Evolutionary conservation across 1,140 invertebrate species (phyloP).

Genomic region (Drosophila sp.): DNA sequence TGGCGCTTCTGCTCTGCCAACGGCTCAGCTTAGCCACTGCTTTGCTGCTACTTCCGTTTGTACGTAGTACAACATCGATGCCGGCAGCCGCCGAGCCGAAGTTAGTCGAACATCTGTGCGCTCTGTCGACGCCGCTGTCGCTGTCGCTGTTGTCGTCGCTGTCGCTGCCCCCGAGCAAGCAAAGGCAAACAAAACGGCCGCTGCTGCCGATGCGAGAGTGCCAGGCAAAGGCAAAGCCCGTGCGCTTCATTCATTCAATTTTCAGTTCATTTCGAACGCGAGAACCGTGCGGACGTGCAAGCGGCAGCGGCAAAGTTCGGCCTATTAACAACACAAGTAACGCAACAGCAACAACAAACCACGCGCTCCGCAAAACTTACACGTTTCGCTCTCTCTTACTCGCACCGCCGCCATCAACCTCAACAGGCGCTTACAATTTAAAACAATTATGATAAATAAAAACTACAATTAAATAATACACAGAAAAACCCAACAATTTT

Average conservation of each 20-base stretch:
- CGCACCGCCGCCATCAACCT: constrained; percentile 31
- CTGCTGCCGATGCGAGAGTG: constrained; percentile 26
- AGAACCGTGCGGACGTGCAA: constrained; percentile 74
- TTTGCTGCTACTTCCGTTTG: constrained; percentile 53
- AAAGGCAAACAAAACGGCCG: constrained; percentile 40
- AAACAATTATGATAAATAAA: constrained; percentile 4
- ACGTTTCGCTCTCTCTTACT: constrained; percentile 37
- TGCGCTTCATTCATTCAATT: constrained; percentile 64
- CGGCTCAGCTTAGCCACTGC: constrained; percentile 18
- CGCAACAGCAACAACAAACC: constrained; percentile 20
- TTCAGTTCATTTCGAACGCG: constrained; percentile 71
- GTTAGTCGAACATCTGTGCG: constrained; percentile 43
- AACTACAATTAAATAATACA: constrained; percentile 13
- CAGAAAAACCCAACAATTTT: constrained; percentile 5
- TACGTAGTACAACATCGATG: constrained; percentile 37
- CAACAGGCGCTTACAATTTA: constrained; percentile 37
- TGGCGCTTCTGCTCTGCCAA: constrained; percentile 27
- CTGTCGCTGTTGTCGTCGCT: background rate
- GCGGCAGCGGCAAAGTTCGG: constrained; percentile 52
- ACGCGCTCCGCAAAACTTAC: constrained; percentile 37
- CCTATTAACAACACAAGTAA: constrained; percentile 27
- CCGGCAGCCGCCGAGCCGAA: constrained; percentile 36
- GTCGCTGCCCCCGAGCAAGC: constrained; percentile 6
- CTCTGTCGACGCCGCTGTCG: constrained; percentile 27
- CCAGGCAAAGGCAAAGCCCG: constrained; percentile 30